Evolutionary conservation across 1,140 invertebrate species (phyloP).

Genomic region (Eufriesea mexicana): DNA sequence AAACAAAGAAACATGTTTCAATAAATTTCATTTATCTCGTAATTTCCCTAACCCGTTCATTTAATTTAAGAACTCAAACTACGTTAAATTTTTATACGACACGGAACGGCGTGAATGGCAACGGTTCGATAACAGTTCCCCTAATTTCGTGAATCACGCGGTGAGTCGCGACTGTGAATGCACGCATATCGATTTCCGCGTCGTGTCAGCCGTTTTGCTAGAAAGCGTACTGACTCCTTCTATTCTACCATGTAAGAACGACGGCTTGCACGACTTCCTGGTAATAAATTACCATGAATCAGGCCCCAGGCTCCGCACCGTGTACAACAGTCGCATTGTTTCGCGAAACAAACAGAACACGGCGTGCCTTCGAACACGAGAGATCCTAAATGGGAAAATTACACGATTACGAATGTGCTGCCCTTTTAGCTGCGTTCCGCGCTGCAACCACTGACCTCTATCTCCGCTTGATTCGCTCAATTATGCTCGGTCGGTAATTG

Average conservation of each 20-base stretch:
- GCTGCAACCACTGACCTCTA: not conserved
- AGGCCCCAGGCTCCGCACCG: conserved; percentile 26
- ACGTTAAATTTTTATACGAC: not conserved
- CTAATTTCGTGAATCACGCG: conserved; percentile 46
- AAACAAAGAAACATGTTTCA: no score
- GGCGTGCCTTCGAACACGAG: not conserved
- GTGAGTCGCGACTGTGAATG: conserved; percentile 33
- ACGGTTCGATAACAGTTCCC: not conserved
- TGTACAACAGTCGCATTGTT: conserved; percentile 51
- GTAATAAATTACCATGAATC: conserved; percentile 62
- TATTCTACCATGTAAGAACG: conserved; percentile 49
- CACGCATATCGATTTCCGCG: conserved; percentile 59
- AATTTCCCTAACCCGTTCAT: no score
- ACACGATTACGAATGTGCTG: not conserved
- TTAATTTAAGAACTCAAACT: not conserved
- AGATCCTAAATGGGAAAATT: conserved; percentile 27
- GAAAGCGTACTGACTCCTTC: conserved; percentile 26
- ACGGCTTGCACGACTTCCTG: conserved; percentile 55
- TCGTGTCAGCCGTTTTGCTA: conserved; percentile 39
- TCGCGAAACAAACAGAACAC: conserved; percentile 34
- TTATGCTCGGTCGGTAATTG: not conserved
- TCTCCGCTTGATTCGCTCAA: not conserved
- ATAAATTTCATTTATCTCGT: no score
- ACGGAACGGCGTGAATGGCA: not conserved
- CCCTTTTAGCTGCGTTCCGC: not conserved